A percentile compares a stretch with the other conserved stretches of the same genome.
Evolutionary conservation across 2,797 vertebrate genomes (phyloP).

Genomic region (Sebastes minor): DNA sequence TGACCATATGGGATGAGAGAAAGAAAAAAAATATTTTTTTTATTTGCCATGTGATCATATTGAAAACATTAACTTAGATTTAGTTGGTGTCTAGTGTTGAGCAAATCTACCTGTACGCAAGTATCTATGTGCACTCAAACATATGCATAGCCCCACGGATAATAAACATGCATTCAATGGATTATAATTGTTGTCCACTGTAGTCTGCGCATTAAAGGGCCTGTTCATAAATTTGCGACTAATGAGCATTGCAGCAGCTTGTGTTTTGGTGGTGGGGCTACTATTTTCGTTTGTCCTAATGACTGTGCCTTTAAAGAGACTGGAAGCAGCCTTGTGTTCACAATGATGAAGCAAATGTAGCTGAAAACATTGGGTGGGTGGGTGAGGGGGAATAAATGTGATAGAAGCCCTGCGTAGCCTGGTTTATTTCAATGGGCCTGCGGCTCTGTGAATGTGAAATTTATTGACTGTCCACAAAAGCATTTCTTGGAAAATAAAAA

Average conservation of each 20-base stretch:
- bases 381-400: neutral
- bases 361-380: neutral
- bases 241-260: neutral
- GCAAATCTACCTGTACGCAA: neutral
- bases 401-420: neutral
- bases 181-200: neutral
- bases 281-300: neutral
- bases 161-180: neutral
- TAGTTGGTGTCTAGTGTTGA: neutral
- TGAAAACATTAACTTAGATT: neutral
- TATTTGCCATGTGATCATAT: neutral
- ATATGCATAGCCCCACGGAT: neutral
- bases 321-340: neutral
- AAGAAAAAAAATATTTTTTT: too few relatives aligned
- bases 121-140: neutral
- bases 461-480: constrained; percentile 53
- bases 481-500: constrained; percentile 39
- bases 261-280: neutral
- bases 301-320: neutral
- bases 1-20: neutral
- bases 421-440: constrained; percentile 5
- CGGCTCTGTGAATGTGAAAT: constrained; percentile 32
- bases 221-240: neutral
- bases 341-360: neutral
- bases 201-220: neutral